phyloP scores from a whole-genome alignment of 2,888 invertebrate genomes.

The Noctua janthe region DNA sequence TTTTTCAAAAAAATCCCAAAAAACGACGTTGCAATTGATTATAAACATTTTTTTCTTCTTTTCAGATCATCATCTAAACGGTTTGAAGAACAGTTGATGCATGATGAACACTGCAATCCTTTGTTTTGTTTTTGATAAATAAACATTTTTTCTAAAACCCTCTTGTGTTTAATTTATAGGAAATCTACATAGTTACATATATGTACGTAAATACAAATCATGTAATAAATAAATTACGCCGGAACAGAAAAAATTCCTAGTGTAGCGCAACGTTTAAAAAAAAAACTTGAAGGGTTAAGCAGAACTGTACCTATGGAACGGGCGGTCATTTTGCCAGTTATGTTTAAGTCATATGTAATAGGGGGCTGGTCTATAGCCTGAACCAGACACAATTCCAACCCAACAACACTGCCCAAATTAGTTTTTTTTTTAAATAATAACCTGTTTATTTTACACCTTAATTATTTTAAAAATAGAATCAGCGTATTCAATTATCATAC shows the following conservation, averaged over 20 bases:
- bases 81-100: background rate
- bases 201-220: background rate
- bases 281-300: background rate
- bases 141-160: background rate
- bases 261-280: no score
- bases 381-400: background rate
- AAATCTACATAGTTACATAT: background rate
- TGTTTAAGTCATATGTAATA: background rate
- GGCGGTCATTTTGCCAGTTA: background rate
- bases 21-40: background rate
- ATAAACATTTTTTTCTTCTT: background rate
- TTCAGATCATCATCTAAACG: slow-evolving; percentile 21
- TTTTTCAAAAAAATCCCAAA: fast-evolving
- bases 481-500: background rate
- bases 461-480: background rate
- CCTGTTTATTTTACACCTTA: background rate
- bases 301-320: background rate
- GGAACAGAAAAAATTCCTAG: no score
- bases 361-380: background rate
- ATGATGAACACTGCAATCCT: background rate
- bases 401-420: background rate
- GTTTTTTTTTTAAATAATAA: background rate
- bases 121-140: slow-evolving; percentile 1
- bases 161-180: background rate
- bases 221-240: background rate